These are phyloP conservation scores for Xiphophorus birchmanni DNA, from an alignment of 2,797 vertebrate genomes.

Conservation along the genomic window DNA sequence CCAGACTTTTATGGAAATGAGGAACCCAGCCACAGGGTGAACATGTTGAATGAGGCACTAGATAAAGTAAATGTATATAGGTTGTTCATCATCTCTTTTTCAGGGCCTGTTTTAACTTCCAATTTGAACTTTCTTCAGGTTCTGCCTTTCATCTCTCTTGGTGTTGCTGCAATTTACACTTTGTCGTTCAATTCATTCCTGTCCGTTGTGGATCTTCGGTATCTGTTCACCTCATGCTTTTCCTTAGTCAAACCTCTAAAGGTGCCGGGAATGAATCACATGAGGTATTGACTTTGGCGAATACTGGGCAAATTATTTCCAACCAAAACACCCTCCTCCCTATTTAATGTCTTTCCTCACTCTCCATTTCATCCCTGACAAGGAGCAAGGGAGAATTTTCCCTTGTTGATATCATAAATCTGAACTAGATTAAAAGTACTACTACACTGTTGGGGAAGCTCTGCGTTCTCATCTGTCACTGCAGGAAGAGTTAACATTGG, in stretches of 20 bases:
- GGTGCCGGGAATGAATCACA: constrained; percentile 76
- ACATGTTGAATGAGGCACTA: constrained; percentile 76
- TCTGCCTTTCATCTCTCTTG: constrained; percentile 74
- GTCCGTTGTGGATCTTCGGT: constrained; percentile 72
- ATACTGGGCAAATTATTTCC: constrained; percentile 56
- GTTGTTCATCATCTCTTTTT: constrained; percentile 75
- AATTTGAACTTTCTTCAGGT: constrained; percentile 76
- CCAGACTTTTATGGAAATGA: constrained; percentile 83
- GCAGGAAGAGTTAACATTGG: constrained; percentile 56
- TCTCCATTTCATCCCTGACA: constrained; percentile 72
- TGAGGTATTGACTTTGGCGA: constrained; percentile 52
- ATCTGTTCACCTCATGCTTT: constrained; percentile 71
- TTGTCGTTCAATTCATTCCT: constrained; percentile 73
- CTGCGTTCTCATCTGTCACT: constrained; percentile 74
- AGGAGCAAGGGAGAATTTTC: constrained; percentile 70
- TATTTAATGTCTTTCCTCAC: constrained; percentile 74
- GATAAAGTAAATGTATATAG: constrained; percentile 81
- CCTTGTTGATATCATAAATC: constrained; percentile 79
- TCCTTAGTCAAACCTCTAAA: constrained; percentile 67
- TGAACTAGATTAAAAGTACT: constrained; percentile 76
- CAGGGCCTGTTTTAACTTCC: constrained; percentile 74
- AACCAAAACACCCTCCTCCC: constrained; percentile 63
- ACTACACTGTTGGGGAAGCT: constrained; percentile 65
- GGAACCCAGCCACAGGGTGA: constrained; percentile 75
- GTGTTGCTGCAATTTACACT: constrained; percentile 77